These are phyloP conservation scores for Gibbula magus DNA, from an alignment of 2,888 invertebrate species.

Conservation along the genomic window DNA sequence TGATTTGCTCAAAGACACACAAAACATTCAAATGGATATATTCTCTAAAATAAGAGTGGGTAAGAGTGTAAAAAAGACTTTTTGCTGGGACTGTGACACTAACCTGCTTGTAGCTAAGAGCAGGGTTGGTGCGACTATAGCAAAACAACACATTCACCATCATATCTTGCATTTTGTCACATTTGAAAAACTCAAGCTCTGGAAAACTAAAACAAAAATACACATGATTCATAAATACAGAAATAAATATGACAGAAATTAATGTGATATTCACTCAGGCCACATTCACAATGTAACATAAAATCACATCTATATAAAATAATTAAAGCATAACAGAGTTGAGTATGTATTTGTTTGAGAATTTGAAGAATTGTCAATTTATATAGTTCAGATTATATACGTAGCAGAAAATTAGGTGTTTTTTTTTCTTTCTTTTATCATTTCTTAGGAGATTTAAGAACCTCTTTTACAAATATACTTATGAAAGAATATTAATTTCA, in stretches of 20 bases:
- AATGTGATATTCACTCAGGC: no score
- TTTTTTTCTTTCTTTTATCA: not conserved
- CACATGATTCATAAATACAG: no score
- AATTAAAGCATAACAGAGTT: not conserved
- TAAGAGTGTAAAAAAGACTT: no score
- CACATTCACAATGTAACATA: not conserved
- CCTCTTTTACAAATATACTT: not conserved
- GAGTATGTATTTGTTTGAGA: not conserved
- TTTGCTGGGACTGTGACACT: no score
- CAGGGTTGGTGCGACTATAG: constrained; percentile 81
- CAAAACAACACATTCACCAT: constrained; percentile 82
- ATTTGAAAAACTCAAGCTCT: constrained; percentile 86
- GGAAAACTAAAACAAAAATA: constrained; percentile 79
- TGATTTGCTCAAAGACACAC: no score
- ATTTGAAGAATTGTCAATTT: not conserved
- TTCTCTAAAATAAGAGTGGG: no score
- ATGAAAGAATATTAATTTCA: no score
- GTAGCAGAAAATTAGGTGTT: no score
- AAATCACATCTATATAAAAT: not conserved
- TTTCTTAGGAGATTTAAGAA: not conserved
- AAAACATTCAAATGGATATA: no score
- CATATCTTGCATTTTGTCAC: constrained; percentile 81
- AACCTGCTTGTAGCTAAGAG: constrained; percentile 85
- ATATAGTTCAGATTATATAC: no score
- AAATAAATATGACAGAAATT: no score